Conservation (phyloP, 2,888 invertebrate species). For the Drosophila meridionalis region DNA sequence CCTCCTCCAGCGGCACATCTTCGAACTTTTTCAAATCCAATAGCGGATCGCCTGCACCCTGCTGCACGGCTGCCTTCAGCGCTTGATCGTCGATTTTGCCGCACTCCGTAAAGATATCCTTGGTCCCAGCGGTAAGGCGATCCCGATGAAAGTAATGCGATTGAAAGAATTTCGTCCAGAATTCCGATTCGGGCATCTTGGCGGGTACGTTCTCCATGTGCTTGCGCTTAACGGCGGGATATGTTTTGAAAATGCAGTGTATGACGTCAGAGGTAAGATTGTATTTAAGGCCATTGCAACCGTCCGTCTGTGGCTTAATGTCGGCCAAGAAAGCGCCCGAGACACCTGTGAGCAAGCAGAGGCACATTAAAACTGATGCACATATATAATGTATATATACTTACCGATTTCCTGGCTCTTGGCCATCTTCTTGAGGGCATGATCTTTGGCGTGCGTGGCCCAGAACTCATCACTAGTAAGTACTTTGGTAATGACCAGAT, state of each 20-base stretch:
- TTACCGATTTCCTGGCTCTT: slow-evolving; percentile 93
- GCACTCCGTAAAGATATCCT: slow-evolving; percentile 99
- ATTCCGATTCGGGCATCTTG: slow-evolving; percentile 97
- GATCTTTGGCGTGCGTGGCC: slow-evolving; percentile 93
- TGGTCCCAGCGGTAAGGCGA: slow-evolving; percentile 94
- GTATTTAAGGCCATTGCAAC: slow-evolving; percentile 97
- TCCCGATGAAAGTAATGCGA: slow-evolving; percentile 99
- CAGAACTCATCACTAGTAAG: slow-evolving; percentile 99
- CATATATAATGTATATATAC: not conserved
- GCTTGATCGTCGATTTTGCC: slow-evolving; percentile 97
- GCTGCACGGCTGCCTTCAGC: slow-evolving; percentile 90
- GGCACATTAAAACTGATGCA: not conserved
- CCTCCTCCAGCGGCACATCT: slow-evolving; percentile 88
- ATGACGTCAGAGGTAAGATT: slow-evolving; percentile 98
- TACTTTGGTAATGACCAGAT: slow-evolving; percentile 98
- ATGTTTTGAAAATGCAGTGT: slow-evolving; percentile 99
- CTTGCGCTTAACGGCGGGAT: slow-evolving; percentile 98
- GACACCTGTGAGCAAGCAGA: slow-evolving; percentile 86
- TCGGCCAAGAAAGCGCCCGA: slow-evolving; percentile 94
- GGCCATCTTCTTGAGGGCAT: slow-evolving; percentile 90
- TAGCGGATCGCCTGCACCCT: slow-evolving; percentile 92
- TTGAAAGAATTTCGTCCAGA: slow-evolving; percentile 99
- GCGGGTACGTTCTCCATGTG: slow-evolving; percentile 98
- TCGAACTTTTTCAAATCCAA: slow-evolving; percentile 94
- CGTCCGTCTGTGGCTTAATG: slow-evolving; percentile 98